Conservation (phyloP, 1,140 invertebrate species). For the Bombus confusus region DNA sequence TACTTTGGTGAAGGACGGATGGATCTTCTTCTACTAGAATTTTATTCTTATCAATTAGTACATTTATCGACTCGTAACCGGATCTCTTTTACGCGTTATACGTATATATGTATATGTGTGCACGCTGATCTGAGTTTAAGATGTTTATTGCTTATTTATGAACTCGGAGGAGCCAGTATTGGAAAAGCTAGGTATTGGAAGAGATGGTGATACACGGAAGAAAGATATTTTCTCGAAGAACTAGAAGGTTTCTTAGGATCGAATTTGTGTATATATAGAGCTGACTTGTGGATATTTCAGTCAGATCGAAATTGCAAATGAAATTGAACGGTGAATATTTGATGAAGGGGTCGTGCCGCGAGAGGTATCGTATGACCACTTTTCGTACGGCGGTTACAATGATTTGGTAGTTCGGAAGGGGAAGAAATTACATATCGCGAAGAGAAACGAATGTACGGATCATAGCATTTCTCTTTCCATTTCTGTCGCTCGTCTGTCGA, state of each 20-base stretch:
- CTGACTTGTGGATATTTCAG: not conserved
- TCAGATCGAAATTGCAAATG: conserved; percentile 28
- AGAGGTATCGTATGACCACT: not conserved
- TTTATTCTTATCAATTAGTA: not conserved
- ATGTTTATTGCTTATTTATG: not conserved
- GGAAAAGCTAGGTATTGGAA: not conserved
- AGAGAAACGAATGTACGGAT: not conserved
- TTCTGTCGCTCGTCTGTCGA: not conserved
- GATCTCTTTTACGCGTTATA: not conserved
- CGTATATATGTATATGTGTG: not conserved
- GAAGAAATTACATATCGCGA: conserved; percentile 5
- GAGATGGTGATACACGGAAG: not conserved
- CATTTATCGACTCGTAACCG: too few species aligned
- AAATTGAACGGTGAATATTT: conserved; percentile 34
- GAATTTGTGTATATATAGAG: not conserved
- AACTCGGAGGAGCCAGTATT: not conserved
- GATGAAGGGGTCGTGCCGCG: not conserved
- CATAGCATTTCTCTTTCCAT: not conserved
- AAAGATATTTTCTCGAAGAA: not conserved
- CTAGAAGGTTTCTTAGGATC: too few species aligned
- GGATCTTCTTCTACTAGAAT: not conserved
- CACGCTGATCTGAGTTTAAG: not conserved
- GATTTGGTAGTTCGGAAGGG: not conserved
- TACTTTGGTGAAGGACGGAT: not conserved
- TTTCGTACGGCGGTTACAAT: not conserved